phyloP scores from a whole-genome alignment of 2,797 vertebrate genomes.

The Myotis pilosus region DNA sequence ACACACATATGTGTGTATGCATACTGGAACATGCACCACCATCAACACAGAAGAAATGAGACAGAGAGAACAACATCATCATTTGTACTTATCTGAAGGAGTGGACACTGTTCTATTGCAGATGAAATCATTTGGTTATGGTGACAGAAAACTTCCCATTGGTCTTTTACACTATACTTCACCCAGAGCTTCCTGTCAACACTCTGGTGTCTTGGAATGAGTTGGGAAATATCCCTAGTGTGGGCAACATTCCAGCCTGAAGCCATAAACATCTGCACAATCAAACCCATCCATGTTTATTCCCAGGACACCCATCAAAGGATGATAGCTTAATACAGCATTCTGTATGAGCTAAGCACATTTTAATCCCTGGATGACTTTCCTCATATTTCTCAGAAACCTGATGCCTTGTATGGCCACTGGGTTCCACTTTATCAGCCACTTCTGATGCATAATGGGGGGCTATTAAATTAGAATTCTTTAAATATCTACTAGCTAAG shows the following conservation, averaged over 20 bases:
- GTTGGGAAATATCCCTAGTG: conserved; percentile 41
- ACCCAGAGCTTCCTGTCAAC: conserved; percentile 70
- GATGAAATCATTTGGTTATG: conserved; percentile 68
- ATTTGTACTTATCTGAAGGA: conserved; percentile 52
- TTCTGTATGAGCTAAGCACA: conserved; percentile 43
- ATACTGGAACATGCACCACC: neutral
- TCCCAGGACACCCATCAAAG: neutral
- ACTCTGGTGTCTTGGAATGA: conserved; percentile 66
- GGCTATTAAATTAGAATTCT: conserved; percentile 2
- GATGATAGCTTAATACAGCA: neutral
- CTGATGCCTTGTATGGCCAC: neutral
- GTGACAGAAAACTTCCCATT: conserved; percentile 68
- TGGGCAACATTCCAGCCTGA: conserved; percentile 41
- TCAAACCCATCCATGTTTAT: neutral
- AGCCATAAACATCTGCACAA: conserved; percentile 19
- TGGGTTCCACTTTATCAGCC: neutral
- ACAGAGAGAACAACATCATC: conserved; percentile 13
- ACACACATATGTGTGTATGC: neutral
- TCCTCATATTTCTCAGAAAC: neutral
- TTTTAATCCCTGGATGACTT: conserved; percentile 42
- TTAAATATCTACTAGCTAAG: neutral
- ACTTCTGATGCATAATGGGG: neutral
- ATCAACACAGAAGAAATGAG: neutral
- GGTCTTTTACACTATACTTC: conserved; percentile 70
- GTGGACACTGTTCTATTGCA: conserved; percentile 63